These are phyloP conservation scores for Chloroceryle amazona DNA, from an alignment of 2,797 vertebrate genomes.

Conservation along the genomic window DNA sequence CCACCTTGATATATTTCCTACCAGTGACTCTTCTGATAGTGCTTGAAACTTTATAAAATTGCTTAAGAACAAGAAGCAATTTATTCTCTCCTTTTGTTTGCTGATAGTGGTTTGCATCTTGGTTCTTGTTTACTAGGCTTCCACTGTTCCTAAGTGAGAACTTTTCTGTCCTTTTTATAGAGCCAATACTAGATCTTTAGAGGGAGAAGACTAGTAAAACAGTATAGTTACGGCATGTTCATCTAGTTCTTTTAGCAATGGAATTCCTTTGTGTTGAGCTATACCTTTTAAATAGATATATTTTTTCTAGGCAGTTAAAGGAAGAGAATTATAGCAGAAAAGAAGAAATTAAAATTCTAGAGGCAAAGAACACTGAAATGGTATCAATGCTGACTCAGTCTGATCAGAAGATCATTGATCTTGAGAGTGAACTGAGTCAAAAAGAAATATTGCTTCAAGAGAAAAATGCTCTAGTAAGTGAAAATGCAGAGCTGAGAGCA, in stretches of 20 bases:
- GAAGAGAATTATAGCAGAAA: constrained; percentile 80
- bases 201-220: background rate
- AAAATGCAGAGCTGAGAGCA: constrained; percentile 83
- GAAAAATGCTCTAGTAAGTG: constrained; percentile 77
- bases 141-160: too few species aligned
- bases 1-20: background rate
- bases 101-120: background rate
- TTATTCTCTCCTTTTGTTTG: background rate
- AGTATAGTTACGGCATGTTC: background rate
- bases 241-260: background rate
- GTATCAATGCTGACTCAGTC: constrained; percentile 79
- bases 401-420: constrained; percentile 71
- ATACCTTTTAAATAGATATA: background rate
- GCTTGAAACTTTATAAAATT: background rate
- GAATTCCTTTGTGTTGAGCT: background rate
- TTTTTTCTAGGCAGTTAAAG: constrained; percentile 80
- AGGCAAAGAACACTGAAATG: constrained; percentile 80
- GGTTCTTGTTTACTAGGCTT: too few species aligned
- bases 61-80: background rate
- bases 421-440: constrained; percentile 84
- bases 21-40: background rate
- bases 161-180: background rate
- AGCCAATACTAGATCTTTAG: background rate
- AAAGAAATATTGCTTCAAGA: constrained; percentile 76
- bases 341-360: constrained; percentile 70